Percentiles rank a stretch among this genome's conserved stretches.
phyloP scores from a whole-genome alignment of 1,140 invertebrate species.

The Cataglyphis hispanica region DNA sequence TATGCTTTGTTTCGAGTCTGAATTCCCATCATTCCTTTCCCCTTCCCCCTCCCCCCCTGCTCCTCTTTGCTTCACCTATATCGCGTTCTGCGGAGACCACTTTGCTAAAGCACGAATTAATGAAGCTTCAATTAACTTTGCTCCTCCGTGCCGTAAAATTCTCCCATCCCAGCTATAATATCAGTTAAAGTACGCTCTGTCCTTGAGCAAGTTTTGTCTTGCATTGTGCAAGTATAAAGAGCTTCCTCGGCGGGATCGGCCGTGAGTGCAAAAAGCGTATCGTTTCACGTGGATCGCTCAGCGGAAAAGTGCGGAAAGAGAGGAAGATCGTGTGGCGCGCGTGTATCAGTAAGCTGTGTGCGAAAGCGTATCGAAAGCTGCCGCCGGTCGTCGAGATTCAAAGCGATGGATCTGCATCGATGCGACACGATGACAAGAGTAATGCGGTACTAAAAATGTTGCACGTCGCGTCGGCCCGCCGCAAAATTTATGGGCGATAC shows the following conservation, averaged over 20 bases:
- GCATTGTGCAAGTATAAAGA: constrained; percentile 20
- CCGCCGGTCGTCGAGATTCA: constrained; percentile 2
- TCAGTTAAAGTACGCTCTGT: constrained; percentile 29
- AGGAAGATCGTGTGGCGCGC: neutral
- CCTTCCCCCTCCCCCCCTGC: neutral
- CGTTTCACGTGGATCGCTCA: constrained; percentile 23
- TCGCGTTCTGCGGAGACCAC: constrained; percentile 49
- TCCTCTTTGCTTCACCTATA: neutral
- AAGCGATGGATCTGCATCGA: neutral
- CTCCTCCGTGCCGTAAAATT: constrained; percentile 35
- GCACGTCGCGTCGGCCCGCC: constrained; percentile 60
- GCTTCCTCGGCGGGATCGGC: neutral
- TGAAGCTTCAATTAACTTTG: constrained; percentile 63
- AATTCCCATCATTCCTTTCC: neutral
- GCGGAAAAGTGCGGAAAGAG: neutral
- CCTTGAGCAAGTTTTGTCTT: constrained; percentile 38
- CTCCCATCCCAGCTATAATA: constrained; percentile 3
- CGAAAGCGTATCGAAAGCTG: constrained; percentile 27
- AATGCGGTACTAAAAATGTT: constrained; percentile 67
- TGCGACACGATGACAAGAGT: constrained; percentile 4
- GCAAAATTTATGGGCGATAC: constrained; percentile 69
- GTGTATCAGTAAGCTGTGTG: neutral
- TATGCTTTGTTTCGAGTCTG: constrained; percentile 56
- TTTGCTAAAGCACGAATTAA: constrained; percentile 62
- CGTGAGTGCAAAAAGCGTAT: neutral